These are phyloP conservation scores for Danio jaintianensis DNA, from an alignment of 2,797 vertebrate genomes.

Conservation along the genomic window DNA sequence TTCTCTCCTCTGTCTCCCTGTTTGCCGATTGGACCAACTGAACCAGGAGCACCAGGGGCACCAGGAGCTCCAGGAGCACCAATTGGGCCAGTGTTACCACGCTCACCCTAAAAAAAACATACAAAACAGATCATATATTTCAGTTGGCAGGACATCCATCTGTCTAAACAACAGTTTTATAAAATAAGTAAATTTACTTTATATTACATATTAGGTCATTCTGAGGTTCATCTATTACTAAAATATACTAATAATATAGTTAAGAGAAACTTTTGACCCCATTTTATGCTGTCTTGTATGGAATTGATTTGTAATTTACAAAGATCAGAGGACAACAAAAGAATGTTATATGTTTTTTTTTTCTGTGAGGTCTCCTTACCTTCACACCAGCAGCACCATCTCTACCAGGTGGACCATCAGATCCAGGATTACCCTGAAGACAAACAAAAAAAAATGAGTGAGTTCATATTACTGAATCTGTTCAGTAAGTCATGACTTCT, in stretches of 20 bases:
- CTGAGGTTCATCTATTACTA: neutral
- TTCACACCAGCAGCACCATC: conserved; percentile 91
- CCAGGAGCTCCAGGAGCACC: conserved; percentile 92
- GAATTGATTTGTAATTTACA: neutral
- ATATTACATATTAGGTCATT: neutral
- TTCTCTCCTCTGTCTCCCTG: conserved; percentile 95
- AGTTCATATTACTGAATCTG: neutral
- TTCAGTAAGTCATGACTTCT: neutral
- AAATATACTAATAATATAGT: neutral
- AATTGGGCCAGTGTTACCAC: conserved; percentile 89
- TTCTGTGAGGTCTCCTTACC: conserved; percentile 73
- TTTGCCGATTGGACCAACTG: conserved; percentile 93
- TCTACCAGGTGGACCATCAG: conserved; percentile 94
- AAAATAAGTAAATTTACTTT: neutral
- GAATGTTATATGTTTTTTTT: neutral
- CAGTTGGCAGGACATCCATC: neutral
- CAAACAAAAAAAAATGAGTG: conserved; percentile 18
- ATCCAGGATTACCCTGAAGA: conserved; percentile 87
- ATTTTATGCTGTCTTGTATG: neutral
- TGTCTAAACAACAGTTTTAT: neutral
- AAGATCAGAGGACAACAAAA: neutral
- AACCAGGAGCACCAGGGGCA: conserved; percentile 86
- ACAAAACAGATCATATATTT: neutral
- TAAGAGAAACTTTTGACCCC: neutral
- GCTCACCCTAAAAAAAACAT: conserved; percentile 86